These are phyloP conservation scores for Diorhabda sublineata DNA, from an alignment of 1,140 invertebrate genomes.

Conservation along the genomic window DNA sequence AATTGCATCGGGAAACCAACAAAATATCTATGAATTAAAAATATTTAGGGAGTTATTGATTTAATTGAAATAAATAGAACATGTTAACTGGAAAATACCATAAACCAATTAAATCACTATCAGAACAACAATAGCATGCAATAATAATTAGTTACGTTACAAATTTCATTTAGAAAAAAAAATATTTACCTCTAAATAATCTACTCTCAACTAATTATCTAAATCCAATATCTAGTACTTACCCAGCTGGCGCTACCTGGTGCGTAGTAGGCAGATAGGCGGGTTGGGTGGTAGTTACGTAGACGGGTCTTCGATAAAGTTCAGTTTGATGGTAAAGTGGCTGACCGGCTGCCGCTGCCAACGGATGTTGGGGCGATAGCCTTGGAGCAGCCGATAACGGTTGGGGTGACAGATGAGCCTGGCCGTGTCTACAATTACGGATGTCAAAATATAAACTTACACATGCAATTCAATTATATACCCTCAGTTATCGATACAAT, in stretches of 20 bases:
- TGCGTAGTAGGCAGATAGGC: slow-evolving; percentile 52
- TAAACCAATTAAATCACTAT: too few relatives aligned
- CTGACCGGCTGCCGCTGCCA: slow-evolving; percentile 51
- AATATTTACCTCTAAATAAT: background rate
- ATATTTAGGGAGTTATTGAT: too few relatives aligned
- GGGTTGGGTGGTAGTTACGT: slow-evolving; percentile 58
- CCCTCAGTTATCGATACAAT: background rate
- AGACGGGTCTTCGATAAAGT: slow-evolving; percentile 59
- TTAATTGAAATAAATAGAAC: too few relatives aligned
- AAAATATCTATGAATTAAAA: too few relatives aligned
- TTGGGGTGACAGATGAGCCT: slow-evolving; percentile 52
- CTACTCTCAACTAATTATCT: background rate
- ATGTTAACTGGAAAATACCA: too few relatives aligned
- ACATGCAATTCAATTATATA: background rate
- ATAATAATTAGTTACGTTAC: background rate
- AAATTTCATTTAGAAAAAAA: background rate
- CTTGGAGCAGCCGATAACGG: slow-evolving; percentile 46
- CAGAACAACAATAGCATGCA: too few relatives aligned
- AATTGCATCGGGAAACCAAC: too few relatives aligned
- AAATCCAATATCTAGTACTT: slow-evolving; percentile 31
- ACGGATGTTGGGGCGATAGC: slow-evolving; percentile 49
- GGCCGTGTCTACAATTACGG: slow-evolving; percentile 42
- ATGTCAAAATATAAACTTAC: background rate
- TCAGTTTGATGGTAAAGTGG: slow-evolving; percentile 55
- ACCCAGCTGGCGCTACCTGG: slow-evolving; percentile 52